phyloP scores from a whole-genome alignment of 2,113 vertebrate genomes.

The Pelecanoides urinatrix region DNA sequence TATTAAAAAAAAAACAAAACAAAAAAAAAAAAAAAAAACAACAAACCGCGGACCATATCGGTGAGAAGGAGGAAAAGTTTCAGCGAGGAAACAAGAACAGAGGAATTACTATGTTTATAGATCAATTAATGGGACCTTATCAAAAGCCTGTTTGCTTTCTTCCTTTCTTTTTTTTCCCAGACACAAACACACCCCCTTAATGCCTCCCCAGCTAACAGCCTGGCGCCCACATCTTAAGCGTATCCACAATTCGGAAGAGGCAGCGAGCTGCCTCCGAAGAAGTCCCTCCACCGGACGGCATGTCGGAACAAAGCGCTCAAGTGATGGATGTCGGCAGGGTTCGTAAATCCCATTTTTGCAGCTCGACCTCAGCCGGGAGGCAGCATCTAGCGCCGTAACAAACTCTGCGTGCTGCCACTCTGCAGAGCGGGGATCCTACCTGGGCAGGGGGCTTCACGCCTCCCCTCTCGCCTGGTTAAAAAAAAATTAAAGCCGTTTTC shows the following conservation, averaged over 20 bases:
- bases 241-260: neutral
- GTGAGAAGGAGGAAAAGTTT: neutral
- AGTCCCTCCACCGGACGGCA: neutral
- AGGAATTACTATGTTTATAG: neutral
- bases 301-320: neutral
- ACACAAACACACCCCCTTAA: neutral
- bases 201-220: neutral
- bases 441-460: neutral
- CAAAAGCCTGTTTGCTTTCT: neutral
- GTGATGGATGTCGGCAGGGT: neutral
- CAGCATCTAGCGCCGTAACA: neutral
- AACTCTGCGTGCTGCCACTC: neutral
- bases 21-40: neutral
- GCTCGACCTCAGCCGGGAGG: neutral
- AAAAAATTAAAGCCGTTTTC: neutral
- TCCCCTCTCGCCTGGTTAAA: neutral
- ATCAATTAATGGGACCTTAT: slow-evolving; percentile 26
- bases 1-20: neutral
- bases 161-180: neutral
- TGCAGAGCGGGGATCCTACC: neutral
- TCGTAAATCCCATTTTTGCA: neutral
- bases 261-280: neutral
- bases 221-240: neutral
- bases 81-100: neutral
- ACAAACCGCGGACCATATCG: neutral